phyloP scores from a whole-genome alignment of 2,888 invertebrate genomes.

The Eupithecia insigniata region DNA sequence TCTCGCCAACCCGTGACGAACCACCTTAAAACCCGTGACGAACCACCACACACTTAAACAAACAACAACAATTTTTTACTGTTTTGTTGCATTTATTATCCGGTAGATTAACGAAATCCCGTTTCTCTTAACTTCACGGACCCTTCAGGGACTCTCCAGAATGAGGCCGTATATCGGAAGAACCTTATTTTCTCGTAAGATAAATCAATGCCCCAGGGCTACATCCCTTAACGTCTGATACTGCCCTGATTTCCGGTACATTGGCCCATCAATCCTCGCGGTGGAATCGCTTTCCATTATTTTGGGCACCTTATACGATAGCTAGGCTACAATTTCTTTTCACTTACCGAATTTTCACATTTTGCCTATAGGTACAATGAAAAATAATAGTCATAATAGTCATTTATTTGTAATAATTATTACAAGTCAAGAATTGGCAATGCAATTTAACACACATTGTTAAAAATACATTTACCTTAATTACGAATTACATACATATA shows the following conservation, averaged over 20 bases:
- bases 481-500: too few relatives aligned
- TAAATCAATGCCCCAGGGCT: conserved; percentile 33
- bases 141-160: conserved; percentile 14
- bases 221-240: conserved; percentile 28
- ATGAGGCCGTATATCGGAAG: conserved; percentile 22
- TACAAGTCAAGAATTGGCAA: too few relatives aligned
- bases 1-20: too few relatives aligned
- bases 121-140: conserved; percentile 11
- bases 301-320: conserved; percentile 25
- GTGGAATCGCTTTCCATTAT: conserved; percentile 36
- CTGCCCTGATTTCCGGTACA: conserved; percentile 37
- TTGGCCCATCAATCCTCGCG: conserved; percentile 37
- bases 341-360: background rate
- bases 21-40: too few relatives aligned
- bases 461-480: too few relatives aligned
- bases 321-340: background rate
- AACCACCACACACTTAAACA: too few relatives aligned
- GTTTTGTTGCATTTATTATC: too few relatives aligned
- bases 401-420: too few relatives aligned
- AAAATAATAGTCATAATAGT: too few relatives aligned
- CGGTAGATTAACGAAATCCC: conserved; percentile 8
- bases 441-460: too few relatives aligned
- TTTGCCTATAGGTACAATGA: background rate
- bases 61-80: too few relatives aligned
- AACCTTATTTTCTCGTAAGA: conserved; percentile 26